Evolutionary conservation across 2,888 invertebrate genomes (phyloP).

Genomic region (Acanthoscelides obtectus): DNA sequence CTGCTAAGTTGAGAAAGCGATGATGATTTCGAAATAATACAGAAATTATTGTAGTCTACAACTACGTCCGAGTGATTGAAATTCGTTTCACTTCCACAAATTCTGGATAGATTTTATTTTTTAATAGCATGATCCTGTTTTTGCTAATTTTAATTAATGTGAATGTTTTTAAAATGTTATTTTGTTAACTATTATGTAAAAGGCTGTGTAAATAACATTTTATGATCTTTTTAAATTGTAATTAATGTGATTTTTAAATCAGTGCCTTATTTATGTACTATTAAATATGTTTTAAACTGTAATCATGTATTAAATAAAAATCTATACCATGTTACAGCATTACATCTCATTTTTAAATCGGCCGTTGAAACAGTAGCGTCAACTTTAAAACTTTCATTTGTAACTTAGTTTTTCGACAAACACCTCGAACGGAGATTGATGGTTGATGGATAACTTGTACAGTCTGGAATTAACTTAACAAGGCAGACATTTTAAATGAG

Average conservation of each 20-base stretch:
- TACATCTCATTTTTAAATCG: too few species aligned
- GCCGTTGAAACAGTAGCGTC: too few species aligned
- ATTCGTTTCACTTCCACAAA: neutral
- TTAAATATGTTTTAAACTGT: neutral
- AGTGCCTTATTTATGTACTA: conserved; percentile 29
- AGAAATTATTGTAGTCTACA: too few species aligned
- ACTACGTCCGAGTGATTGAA: too few species aligned
- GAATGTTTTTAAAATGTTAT: conserved; percentile 4
- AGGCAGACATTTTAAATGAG: too few species aligned
- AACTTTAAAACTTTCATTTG: too few species aligned
- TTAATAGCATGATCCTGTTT: neutral
- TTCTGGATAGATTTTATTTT: neutral
- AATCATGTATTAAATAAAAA: neutral
- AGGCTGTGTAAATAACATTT: conserved; percentile 34
- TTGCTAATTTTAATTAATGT: neutral
- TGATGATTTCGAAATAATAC: too few species aligned
- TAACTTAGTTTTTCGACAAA: too few species aligned
- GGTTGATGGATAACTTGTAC: too few species aligned
- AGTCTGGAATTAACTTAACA: too few species aligned
- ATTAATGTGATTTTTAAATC: conserved; percentile 28
- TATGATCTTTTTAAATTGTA: conserved; percentile 24
- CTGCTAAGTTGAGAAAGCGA: too few species aligned
- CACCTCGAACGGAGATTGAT: too few species aligned
- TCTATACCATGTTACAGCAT: conserved; percentile 8
- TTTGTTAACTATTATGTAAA: conserved; percentile 12